A percentile compares a stretch with the other conserved stretches of the same genome.
phyloP scores from a whole-genome alignment of 2,113 vertebrate species.

The Charina bottae region DNA sequence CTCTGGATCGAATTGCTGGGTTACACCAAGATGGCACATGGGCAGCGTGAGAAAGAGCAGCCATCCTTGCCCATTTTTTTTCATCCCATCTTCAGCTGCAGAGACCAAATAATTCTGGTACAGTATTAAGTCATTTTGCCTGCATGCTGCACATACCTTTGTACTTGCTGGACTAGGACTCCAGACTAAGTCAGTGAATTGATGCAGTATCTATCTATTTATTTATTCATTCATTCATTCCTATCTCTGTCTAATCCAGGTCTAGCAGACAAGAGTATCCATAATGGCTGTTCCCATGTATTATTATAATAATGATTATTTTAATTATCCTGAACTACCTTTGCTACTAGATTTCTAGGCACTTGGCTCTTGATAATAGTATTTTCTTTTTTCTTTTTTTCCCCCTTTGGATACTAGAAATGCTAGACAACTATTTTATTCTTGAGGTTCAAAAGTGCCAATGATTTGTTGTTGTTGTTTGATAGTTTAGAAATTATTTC shows the following conservation, averaged over 20 bases:
- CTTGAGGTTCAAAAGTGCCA: conserved; percentile 74
- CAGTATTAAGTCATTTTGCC: conserved; percentile 65
- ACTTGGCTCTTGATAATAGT: conserved; percentile 44
- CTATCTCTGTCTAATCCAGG: conserved; percentile 41
- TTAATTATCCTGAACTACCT: background rate
- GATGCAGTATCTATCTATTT: conserved; percentile 52
- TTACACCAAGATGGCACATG: background rate
- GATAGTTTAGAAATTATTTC: conserved; percentile 57
- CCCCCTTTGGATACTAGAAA: conserved; percentile 62
- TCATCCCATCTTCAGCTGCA: background rate
- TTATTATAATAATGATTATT: conserved; percentile 29
- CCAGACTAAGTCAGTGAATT: conserved; percentile 47
- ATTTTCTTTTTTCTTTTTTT: background rate
- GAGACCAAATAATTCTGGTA: conserved; percentile 51
- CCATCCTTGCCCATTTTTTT: background rate
- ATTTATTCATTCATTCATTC: conserved; percentile 51
- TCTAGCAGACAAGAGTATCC: conserved; percentile 46
- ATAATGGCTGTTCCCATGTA: conserved; percentile 15
- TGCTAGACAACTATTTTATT: conserved; percentile 58
- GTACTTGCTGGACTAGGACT: conserved; percentile 49
- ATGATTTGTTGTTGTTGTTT: conserved; percentile 67
- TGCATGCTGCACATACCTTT: conserved; percentile 43
- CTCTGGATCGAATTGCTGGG: background rate
- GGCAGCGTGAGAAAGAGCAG: background rate
- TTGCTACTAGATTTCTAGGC: conserved; percentile 46